Evolutionary conservation across 2,113 vertebrate species (phyloP).

Genomic region (Microtus pennsylvanicus): DNA sequence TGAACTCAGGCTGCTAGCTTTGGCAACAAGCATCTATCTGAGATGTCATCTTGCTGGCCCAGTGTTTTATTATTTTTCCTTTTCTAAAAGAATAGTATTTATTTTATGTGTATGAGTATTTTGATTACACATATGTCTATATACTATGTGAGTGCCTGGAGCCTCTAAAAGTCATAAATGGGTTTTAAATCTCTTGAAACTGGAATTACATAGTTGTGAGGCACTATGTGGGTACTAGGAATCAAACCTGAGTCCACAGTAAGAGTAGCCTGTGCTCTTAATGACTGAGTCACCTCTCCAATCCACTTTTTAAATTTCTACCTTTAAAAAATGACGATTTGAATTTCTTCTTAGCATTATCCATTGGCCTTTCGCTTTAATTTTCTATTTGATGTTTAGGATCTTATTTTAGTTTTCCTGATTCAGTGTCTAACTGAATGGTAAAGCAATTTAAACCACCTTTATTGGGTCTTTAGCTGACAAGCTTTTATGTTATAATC

Average conservation of each 20-base stretch:
- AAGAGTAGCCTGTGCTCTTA: not conserved
- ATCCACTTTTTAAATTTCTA: no score
- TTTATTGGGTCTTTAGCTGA: not conserved
- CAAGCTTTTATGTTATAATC: not conserved
- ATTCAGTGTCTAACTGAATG: not conserved
- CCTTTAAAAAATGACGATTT: not conserved
- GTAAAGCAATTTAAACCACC: not conserved
- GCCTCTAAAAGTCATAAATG: not conserved
- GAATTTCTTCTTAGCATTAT: not conserved
- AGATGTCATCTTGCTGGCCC: no score
- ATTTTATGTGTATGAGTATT: not conserved
- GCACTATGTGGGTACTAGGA: not conserved
- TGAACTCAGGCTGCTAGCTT: not conserved
- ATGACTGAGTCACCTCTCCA: not conserved
- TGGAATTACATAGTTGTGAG: not conserved
- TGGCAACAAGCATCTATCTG: no score
- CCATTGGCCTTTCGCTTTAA: not conserved
- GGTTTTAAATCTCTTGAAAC: not conserved
- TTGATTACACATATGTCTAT: not conserved
- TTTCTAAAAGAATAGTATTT: not conserved
- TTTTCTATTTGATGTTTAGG: not conserved
- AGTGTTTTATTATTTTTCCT: not conserved
- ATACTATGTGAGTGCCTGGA: fast-evolving
- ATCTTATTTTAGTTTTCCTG: not conserved
- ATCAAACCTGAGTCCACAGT: not conserved